Base-by-base conservation (phyloP, 1,140 invertebrate species). In the Dendroctonus ponderosae region DNA sequence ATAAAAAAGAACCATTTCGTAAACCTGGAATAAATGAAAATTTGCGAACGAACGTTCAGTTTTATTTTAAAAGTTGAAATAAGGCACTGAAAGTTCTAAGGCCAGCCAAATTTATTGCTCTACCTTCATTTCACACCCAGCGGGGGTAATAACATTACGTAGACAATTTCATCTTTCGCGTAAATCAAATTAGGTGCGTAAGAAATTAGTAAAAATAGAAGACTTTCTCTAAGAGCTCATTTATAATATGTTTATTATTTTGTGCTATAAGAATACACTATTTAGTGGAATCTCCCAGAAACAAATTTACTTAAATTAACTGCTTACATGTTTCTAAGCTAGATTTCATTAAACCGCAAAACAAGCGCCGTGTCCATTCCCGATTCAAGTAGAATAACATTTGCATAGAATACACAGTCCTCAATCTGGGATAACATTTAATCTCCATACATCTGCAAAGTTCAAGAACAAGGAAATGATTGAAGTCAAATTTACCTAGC, bases 121-220 rank as follows among this genome's bases (percentile, higher is more conserved):
- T 26, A 38, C 37, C 52, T 54, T 9, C 52, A 39, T 54, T 54
- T 54, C 52, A 39, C 52, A 54, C 52, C 52, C 37, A 54, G 52
- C 52, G 15, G 9, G 38, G 52, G 52, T 54, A 54, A 54, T 54
- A 54, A 54, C 52, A 54, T 54, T 54, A 54, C 52, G 40, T 54
- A 54, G 52, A 54, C 52, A 54, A 54, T 54, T 54, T 54, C 52
- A 54, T 54, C 52, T 54, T 54, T 54, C 52, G 40, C 52, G 52
- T 54, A 54, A 54, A 54, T 54, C 52, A 54, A 12, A 54, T 54
- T 54, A 54, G 38, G 7, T 37, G 37, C 9, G 8, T 11, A 39
- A 54, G 38, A 54, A 54, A 54, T 54, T 37, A 54, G 52, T 4
- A 26, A 40, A 38, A 54, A 54, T 54, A 37, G 14, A 54, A 37